Conservation (phyloP, 2,797 vertebrate genomes). For the Rhinella marina region DNA sequence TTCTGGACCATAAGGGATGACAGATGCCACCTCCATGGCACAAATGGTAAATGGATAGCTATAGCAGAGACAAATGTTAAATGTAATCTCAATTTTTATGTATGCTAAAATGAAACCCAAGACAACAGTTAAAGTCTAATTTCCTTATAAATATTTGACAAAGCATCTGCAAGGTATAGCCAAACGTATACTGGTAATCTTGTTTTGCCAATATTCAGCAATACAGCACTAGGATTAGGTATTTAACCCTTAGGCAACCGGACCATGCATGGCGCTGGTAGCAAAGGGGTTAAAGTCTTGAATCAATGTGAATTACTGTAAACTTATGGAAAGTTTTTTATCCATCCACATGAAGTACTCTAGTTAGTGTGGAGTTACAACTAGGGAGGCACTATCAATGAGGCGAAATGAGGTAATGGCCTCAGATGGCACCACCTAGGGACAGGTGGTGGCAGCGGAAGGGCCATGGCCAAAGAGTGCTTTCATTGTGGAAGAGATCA, state of each 20-base stretch:
- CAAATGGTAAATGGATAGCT: constrained; percentile 50
- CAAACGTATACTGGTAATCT: background rate
- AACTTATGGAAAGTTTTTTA: background rate
- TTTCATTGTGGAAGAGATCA: no score
- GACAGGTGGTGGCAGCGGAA: no score
- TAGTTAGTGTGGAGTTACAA: background rate
- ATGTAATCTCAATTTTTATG: constrained; percentile 27
- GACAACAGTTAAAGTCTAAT: constrained; percentile 38
- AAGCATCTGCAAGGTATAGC: constrained; percentile 45
- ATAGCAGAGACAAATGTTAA: constrained; percentile 20
- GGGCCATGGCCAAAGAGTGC: no score
- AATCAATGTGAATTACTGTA: constrained; percentile 4
- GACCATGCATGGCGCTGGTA: no score
- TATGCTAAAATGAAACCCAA: constrained; percentile 35
- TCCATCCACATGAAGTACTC: background rate
- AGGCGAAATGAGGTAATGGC: no score
- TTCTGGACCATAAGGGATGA: constrained; percentile 51
- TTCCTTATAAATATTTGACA: constrained; percentile 55
- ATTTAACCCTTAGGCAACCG: no score
- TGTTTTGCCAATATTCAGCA: constrained; percentile 28
- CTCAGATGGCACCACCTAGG: no score
- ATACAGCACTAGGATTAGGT: background rate
- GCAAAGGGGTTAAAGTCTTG: background rate
- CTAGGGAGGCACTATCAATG: no score
- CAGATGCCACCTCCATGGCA: constrained; percentile 46